These are phyloP conservation scores for Cephus cinctus DNA, from an alignment of 1,140 invertebrate genomes.

Conservation along the genomic window DNA sequence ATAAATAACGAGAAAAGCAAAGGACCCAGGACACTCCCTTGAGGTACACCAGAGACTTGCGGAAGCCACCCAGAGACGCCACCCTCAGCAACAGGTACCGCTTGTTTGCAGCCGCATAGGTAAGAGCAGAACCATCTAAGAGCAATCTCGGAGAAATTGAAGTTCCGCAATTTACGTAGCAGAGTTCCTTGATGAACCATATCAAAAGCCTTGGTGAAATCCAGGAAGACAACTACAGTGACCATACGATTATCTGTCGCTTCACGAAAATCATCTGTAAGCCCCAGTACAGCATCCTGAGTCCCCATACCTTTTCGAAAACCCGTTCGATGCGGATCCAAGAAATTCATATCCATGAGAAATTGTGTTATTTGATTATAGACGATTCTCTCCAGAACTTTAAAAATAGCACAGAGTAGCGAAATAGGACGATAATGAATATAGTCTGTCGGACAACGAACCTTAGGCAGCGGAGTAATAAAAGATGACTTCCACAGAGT, in stretches of 20 bases:
- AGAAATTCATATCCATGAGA: not conserved
- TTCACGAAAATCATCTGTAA: not conserved
- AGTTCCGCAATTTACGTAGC: slow-evolving; percentile 6
- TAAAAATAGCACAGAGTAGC: slow-evolving; percentile 2
- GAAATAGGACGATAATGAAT: slow-evolving; percentile 8
- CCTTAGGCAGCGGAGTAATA: not conserved
- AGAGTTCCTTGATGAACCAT: slow-evolving; percentile 8
- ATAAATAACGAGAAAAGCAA: slow-evolving; percentile 13
- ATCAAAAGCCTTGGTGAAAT: slow-evolving; percentile 14
- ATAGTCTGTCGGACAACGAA: not conserved
- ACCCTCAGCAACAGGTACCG: slow-evolving; percentile 4
- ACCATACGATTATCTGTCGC: too few relatives aligned
- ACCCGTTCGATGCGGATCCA: not conserved
- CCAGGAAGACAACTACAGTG: slow-evolving; percentile 4
- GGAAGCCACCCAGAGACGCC: not conserved
- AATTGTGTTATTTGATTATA: not conserved
- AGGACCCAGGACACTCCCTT: slow-evolving; percentile 13
- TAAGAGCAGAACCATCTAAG: slow-evolving; percentile 15
- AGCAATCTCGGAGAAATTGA: not conserved
- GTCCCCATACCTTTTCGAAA: not conserved
- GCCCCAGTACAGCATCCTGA: not conserved
- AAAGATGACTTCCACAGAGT: not conserved
- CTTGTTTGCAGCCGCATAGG: slow-evolving; percentile 6
- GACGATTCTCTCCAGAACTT: slow-evolving; percentile 7
- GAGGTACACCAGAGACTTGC: slow-evolving; percentile 6